Base-by-base conservation (phyloP, 2,797 vertebrate genomes). In the Gila robusta region DNA sequence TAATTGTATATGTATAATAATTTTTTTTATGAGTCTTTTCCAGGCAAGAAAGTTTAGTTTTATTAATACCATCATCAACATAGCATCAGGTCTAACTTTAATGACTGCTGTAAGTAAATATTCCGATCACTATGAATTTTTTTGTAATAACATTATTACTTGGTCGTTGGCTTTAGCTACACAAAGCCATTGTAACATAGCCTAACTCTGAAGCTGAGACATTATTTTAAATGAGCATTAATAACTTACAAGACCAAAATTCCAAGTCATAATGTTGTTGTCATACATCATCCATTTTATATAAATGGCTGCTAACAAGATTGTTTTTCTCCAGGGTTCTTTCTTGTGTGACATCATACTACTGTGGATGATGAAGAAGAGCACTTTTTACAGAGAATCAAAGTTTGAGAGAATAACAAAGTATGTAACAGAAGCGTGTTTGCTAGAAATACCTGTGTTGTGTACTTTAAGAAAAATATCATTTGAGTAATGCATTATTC, bases 11-110 rank as follows among this genome's bases (percentile, higher is more conserved):
- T 59, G 35, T 41, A 19, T 26, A 5, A 70, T 21, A 6, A 0
- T 74, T 74, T 23, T 8, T 5, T 80, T 81, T 81, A 2, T 82
- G 2, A 19, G 80, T n/a, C 87, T 49, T 82, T 74, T 89, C 11
- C 74, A 99, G 98, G 97, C 97, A 0, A 97, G 98, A 71, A 97
- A 95, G 89, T 98, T 99, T 92, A 96, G 88, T 90, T 96, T 99
- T 88, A 94, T 98, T 84, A 97, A 97, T 62, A 97, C 97, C 4
- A 39, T 96, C n/a, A 94, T 98, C 94, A 98, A 97, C 19, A 88
- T 98, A 19, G 97, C 94, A 28, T 97, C 98, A 0, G 97, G 96
- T 10, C 88, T 99, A 66, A 96, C 97, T 0, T 91, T 98, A 84
- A 96, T 98, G 96, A 97, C 97, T 6, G 96, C 93, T 71, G 98